Base-by-base conservation (phyloP, 2,113 vertebrate species). In the Phasianus colchicus region DNA sequence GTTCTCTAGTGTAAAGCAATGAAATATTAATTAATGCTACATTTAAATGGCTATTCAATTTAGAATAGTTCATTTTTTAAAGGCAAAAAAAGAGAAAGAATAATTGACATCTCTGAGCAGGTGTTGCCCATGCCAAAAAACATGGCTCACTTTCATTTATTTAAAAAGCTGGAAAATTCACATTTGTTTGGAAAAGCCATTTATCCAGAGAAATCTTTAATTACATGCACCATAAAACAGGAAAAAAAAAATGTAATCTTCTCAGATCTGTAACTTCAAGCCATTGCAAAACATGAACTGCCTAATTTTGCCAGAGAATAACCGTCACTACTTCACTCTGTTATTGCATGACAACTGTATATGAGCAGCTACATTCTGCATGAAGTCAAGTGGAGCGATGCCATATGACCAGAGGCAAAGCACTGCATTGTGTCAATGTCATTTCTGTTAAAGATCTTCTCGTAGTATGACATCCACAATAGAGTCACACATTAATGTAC, bases 11-110 rank as follows among this genome's bases (percentile, higher is more conserved):
- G 91, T 76, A 93, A 94, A 88, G 83, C 92, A 97, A 97, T 98
- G 79, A 97, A 96, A 97, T 92, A 97, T 97, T 98, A 97, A 98
- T 96, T 97, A 97, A 97, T 96, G 80, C 65, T 90, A 83, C 45
- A 95, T 96, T 97, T 93, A 95, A 97, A 97, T 95, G 71, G 60
- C 65, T 93, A 88, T 96, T 97, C 86, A 96, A 90, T 97, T 96
- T 93, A 90, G 50, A 75, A 96, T 66, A 96, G 79, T 92, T 95
- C 73, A 55, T 97, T 83, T 95, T 96, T 89, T 86, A 96, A 78
- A 96, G 77, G 79, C 61, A 97, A 89, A 55, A 92, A 92, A 83
- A 94, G 38, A 91, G 80, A 91, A 96, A 91, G 36, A 97, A 50
- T 71, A 95, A 92, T 83, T 70, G 81, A 93, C 60, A 91, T 87